Evolutionary conservation across 2,888 invertebrate species (phyloP), one percentile per base, ranked within the genome.

Genomic region (Drosophila prolongata): DNA sequence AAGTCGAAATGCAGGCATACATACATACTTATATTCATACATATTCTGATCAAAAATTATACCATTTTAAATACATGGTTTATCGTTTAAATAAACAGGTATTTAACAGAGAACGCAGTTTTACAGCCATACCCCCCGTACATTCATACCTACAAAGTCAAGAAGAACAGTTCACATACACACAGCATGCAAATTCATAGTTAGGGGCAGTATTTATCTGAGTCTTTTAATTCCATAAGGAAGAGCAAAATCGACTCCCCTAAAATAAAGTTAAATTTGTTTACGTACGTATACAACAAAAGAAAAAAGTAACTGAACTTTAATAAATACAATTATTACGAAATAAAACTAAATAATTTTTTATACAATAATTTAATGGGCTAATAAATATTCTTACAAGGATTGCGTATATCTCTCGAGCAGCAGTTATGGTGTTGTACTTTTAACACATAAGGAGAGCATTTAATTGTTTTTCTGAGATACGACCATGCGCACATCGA

Each of bases 261-360:
- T 47, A 49, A 44, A 61, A 61, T 49, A 49, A 70, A 59, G 60
- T 54, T 49, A 61, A 71, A 69, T 62, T 69, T 69, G 66, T 56
- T 66, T 66, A 66, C 66, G 38, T 61, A 71, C 47, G 75, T 71
- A 71, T 71, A 65, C 16, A 43, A 62, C 59, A 64, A 49, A 70
- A 59, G 58, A 56, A 57, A 40, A 66, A 75, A 68, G 57, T 68
- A 86, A 84, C 77, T 78, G 77, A 80, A 85, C 72, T 81, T 87
- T 75, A 77, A 87, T 77, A 85, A 79, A 76, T 75, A 73, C 59
- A 69, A 79, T 83, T 88, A 88, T 86, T 88, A 83, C 37, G 66
- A 54, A 83, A 86, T 70, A 86, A 82, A 73, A 65, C 61, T 37
- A 69, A 76, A 68, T 40, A 13, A 27, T 46, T 34, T 67, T 38